Base-by-base conservation (phyloP, 2,113 vertebrate species). In the Arothron firmamentum region DNA sequence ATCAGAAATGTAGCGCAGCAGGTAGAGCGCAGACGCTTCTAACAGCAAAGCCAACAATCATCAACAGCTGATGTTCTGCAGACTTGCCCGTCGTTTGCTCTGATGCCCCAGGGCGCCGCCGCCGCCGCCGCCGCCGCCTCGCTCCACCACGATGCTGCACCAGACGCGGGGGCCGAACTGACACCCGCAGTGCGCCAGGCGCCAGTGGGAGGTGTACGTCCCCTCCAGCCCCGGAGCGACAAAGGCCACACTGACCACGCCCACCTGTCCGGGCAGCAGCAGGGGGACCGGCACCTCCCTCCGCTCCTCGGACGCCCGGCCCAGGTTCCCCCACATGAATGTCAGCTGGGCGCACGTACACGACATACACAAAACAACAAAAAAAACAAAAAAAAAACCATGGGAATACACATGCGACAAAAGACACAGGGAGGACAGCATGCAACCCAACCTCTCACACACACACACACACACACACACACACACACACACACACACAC, bases 271-370 rank as follows among this genome's bases (percentile, higher is more conserved):
- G 0, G 94, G 92, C 63, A 92, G 92, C 75, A 99, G 88, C 77
- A 89, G 86, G 52, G 97, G 97, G 70, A 96, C 96, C 6, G 92
- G 78, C 78, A 97, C 93, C 75, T 96, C 94, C 59, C 93, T 94
- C 67, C 89, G 93, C 69, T 92, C 94, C 47, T 92, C 76, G 55
- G 92, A 93, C 20, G 93, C 93, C 90, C 96, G 87, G 5, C 91
- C 92, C 76, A 99, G 89, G 82, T 98, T 99, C 53, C 97, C 97
- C 97, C 97, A 99, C 95, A 98, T 97, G 76, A 98, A 96, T 82
- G 94, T 96, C 80, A 99, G 90, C 97, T 99, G 82, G 68, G 60
- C 70, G 64, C 74, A 88, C 70, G 73, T 67, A 84, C 75, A 82
- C 73, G 8, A 87, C 78, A 88, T 70, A 81, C 72, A 86, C 49